Base-by-base conservation (phyloP, 2,888 invertebrate species). In the Conistra vaccinii region DNA sequence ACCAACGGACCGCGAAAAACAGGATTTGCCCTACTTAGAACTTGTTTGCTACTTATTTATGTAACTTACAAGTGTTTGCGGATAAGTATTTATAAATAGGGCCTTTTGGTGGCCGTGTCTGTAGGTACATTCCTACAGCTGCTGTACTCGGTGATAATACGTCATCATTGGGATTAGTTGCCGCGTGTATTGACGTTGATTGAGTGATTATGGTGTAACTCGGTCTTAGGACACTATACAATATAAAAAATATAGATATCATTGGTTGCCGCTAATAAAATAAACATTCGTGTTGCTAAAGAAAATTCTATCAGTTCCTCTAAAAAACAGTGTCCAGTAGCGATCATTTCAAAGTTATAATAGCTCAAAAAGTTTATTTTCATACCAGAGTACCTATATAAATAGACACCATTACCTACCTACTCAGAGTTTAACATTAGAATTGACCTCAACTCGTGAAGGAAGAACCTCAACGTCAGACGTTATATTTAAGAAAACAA, bases 1-100 rank as follows among this genome's bases (percentile, higher is more conserved):
- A 53, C 70, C 76, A 68, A 55, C 70, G 76, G 74, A 45, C 78
- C 81, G 68, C 67, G 84, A 74, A 81, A 70, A 81, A 86, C 78
- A 81, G 78, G 76, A 84, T 73, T 70, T 84, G 69, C 53, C 68
- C 78, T 86, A 78, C 84, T 86, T 84, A 81, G 29, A 78, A 86
- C 55, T 85, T 81, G 73, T 84, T 81, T 61, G 69, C 67, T 61
- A 73, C 81, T 80, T 79, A 80, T 80, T 75, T 71, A 58, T 75
- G 60, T 70, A 69, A 61, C 45, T 42, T 51, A 58, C 65, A 76
- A 76, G 67, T 78, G 65, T 81, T 78, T 73, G 74, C 58, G 69
- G 73, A 61, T 75, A 61, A 55, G 45, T 72, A 73, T 69, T 53
- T 77, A 77, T 76, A 69, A 70, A 53, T 70, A 65, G 7, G 26